Evolutionary conservation across 2,888 invertebrate genomes (phyloP).

Genomic region (Urechis unicinctus): DNA sequence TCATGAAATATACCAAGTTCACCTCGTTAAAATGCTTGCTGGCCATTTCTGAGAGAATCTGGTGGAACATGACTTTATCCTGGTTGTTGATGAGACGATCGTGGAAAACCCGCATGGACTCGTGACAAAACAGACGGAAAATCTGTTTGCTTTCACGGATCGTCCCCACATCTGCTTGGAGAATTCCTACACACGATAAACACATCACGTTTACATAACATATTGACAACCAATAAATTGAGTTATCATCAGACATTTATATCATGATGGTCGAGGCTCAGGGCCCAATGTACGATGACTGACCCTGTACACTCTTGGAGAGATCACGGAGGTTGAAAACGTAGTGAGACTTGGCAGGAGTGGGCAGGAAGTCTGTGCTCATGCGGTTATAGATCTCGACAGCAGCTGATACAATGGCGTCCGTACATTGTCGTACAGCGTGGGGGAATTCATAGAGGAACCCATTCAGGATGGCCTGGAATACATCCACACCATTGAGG

Average conservation of each 20-base stretch:
- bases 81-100: conserved; percentile 50
- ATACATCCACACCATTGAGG: conserved; percentile 3
- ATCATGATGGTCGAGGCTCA: too few species aligned
- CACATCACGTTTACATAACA: not conserved
- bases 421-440: conserved; percentile 47
- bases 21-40: conserved; percentile 49
- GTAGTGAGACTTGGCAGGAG: conserved; percentile 52
- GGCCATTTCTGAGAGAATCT: conserved; percentile 48
- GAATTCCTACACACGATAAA: conserved; percentile 52
- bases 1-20: too few species aligned
- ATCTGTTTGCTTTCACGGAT: conserved; percentile 45
- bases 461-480: conserved; percentile 60
- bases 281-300: not conserved
- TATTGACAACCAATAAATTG: not conserved
- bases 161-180: conserved; percentile 66
- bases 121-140: conserved; percentile 50
- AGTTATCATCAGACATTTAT: too few species aligned
- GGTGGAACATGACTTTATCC: conserved; percentile 48
- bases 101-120: conserved; percentile 50
- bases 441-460: conserved; percentile 73
- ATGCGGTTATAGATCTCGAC: conserved; percentile 51
- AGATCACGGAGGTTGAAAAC: conserved; percentile 61
- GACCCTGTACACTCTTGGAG: conserved; percentile 59
- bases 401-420: conserved; percentile 45
- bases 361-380: conserved; percentile 50